Conservation (phyloP, 2,888 invertebrate genomes). For the Agrotis segetum region DNA sequence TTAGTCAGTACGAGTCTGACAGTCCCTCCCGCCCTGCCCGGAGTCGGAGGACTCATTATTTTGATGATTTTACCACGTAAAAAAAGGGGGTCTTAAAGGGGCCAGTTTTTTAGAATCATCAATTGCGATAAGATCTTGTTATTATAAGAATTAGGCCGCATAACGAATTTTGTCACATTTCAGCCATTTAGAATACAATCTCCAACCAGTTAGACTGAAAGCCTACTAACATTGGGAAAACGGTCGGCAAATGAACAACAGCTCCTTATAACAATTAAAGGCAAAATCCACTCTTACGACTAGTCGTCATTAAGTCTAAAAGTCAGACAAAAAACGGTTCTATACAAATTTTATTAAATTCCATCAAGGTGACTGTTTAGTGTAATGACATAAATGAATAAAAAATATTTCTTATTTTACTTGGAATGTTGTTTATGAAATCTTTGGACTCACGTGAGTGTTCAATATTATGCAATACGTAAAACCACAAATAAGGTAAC, state of each 20-base stretch:
- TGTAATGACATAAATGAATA: background rate
- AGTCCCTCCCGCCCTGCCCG: too few relatives aligned
- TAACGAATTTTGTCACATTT: too few relatives aligned
- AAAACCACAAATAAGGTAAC: background rate
- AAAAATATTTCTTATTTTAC: constrained; percentile 4
- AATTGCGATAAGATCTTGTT: too few relatives aligned
- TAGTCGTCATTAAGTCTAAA: background rate
- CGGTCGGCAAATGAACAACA: background rate
- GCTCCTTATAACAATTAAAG: constrained; percentile 17
- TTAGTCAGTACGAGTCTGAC: too few relatives aligned
- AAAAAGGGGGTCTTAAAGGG: too few relatives aligned
- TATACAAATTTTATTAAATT: background rate
- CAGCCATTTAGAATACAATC: background rate
- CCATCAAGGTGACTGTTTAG: constrained; percentile 2
- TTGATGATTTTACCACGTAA: too few relatives aligned
- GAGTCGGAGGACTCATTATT: too few relatives aligned
- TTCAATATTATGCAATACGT: constrained; percentile 14
- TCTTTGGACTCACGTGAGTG: background rate
- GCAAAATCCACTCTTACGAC: constrained; percentile 12
- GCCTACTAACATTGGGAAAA: background rate
- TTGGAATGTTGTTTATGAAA: constrained; percentile 14
- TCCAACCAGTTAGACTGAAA: background rate
- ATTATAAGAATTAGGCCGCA: too few relatives aligned
- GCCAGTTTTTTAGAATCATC: too few relatives aligned
- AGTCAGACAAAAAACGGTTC: background rate